Percentiles rank a stretch among this genome's conserved stretches.
Conservation (phyloP, 2,113 vertebrate genomes). For the Alethe diademata region DNA sequence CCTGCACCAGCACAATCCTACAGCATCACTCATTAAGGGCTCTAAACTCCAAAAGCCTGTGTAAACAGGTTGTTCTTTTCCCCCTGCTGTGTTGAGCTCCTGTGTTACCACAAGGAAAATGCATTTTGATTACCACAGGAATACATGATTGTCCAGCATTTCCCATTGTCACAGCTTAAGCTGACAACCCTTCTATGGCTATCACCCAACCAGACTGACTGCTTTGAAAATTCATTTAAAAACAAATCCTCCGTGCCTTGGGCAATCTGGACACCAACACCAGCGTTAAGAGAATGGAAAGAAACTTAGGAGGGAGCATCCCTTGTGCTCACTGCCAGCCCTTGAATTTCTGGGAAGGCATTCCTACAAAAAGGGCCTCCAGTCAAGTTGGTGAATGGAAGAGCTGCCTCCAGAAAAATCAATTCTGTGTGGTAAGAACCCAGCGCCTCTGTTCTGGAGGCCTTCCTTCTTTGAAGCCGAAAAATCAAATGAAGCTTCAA, state of each 20-base stretch:
- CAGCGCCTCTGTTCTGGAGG: conserved; percentile 2
- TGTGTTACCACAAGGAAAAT: background rate
- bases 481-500: conserved; percentile 65
- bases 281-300: background rate
- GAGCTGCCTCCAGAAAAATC: conserved; percentile 52
- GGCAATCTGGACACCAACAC: conserved; percentile 8
- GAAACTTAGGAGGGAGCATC: background rate
- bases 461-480: conserved; percentile 1
- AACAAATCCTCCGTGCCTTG: background rate
- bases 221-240: conserved; percentile 11
- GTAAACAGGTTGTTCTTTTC: background rate
- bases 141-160: background rate
- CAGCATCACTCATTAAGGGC: background rate
- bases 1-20: background rate
- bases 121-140: background rate
- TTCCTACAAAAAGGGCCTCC: conserved; percentile 39
- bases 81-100: background rate
- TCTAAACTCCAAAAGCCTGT: background rate
- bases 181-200: background rate
- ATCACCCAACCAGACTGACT: background rate
- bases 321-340: conserved; percentile 26
- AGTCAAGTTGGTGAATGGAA: conserved; percentile 34
- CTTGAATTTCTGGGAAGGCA: conserved; percentile 15
- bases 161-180: background rate
- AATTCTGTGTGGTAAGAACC: conserved; percentile 25